phyloP scores from a whole-genome alignment of 2,113 vertebrate genomes.

The Haliaeetus leucogaster region DNA sequence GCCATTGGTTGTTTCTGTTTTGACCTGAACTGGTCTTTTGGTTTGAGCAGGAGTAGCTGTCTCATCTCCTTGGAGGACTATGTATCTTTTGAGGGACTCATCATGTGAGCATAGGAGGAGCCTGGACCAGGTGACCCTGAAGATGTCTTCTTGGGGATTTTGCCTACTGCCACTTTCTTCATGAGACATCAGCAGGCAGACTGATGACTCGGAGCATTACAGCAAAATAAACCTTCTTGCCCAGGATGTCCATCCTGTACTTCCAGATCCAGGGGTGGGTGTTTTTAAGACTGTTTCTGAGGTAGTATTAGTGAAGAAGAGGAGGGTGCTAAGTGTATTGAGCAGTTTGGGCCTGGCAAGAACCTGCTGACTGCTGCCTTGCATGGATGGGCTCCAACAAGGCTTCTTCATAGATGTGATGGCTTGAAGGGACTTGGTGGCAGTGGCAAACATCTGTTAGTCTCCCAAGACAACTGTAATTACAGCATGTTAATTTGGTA shows the following conservation, averaged over 20 bases:
- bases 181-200: background rate
- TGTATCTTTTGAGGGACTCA: rapidly evolving
- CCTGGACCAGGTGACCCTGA: background rate
- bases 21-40: background rate
- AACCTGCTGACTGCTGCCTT: background rate
- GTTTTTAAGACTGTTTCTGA: background rate
- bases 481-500: background rate
- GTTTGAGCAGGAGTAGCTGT: background rate
- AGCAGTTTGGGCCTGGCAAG: background rate
- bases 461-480: background rate
- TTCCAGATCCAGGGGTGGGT: background rate
- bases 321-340: background rate
- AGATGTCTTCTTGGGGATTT: background rate
- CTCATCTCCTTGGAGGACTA: background rate
- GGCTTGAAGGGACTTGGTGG: background rate
- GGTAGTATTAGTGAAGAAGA: background rate
- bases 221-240: background rate
- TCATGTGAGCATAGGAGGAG: background rate
- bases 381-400: background rate
- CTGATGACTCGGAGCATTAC: background rate
- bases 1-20: background rate
- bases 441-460: background rate
- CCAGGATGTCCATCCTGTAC: background rate
- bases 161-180: background rate
- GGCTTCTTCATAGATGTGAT: background rate